Evolutionary conservation across 1,140 invertebrate genomes (phyloP).

Genomic region (Bombus ignitus): DNA sequence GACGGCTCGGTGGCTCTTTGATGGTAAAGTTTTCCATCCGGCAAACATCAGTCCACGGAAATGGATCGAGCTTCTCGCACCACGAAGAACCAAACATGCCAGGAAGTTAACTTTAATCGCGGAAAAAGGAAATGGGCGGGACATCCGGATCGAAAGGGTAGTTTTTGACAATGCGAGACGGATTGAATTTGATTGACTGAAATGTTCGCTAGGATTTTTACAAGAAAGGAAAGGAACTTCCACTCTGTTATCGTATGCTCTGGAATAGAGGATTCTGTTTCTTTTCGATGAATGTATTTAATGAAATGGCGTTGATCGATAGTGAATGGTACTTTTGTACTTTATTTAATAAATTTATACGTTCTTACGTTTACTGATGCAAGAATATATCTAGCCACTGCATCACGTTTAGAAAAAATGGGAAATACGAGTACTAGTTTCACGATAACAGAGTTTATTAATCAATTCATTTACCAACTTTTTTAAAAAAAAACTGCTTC

Average conservation of each 20-base stretch:
- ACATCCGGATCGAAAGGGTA: slow-evolving; percentile 21
- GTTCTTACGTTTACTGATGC: too few relatives aligned
- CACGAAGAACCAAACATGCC: slow-evolving; percentile 31
- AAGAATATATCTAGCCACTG: too few relatives aligned
- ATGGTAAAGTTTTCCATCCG: slow-evolving; percentile 73
- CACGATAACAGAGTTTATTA: background rate
- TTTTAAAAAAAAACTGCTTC: background rate
- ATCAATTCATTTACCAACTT: background rate
- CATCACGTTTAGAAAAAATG: too few relatives aligned
- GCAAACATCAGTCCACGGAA: slow-evolving; percentile 74
- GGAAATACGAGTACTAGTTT: too few relatives aligned
- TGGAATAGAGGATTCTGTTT: background rate
- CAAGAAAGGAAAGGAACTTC: background rate
- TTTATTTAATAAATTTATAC: too few relatives aligned
- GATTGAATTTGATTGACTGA: background rate
- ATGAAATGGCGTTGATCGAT: background rate
- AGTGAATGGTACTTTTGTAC: background rate
- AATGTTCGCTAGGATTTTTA: background rate
- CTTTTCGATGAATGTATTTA: background rate
- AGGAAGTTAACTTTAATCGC: slow-evolving; percentile 55
- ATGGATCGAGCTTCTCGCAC: slow-evolving; percentile 66
- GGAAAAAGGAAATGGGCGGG: slow-evolving; percentile 43
- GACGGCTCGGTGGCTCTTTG: slow-evolving; percentile 65
- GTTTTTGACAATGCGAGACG: background rate
- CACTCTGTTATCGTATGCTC: background rate